Percentiles rank a stretch among this genome's conserved stretches.
These are phyloP conservation scores for Centrocercus urophasianus DNA, from an alignment of 2,113 vertebrate species.

Conservation along the genomic window DNA sequence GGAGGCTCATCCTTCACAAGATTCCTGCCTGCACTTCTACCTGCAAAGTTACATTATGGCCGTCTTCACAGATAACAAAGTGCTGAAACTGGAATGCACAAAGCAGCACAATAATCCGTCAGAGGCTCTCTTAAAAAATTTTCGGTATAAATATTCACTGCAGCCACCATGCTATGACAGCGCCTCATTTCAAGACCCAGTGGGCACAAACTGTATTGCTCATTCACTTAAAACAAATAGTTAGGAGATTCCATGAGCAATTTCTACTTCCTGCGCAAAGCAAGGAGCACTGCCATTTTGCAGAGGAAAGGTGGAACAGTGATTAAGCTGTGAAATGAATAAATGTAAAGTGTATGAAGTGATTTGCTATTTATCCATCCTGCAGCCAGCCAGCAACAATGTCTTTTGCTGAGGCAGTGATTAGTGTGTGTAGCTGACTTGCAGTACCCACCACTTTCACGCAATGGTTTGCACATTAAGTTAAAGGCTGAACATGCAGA, in stretches of 20 bases:
- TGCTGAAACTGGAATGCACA: not conserved
- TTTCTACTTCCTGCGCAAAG: conserved; percentile 70
- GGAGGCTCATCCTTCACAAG: conserved; percentile 24
- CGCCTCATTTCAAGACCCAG: conserved; percentile 65
- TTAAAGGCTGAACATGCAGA: conserved; percentile 36
- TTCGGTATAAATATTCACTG: conserved; percentile 28
- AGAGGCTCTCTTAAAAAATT: not conserved
- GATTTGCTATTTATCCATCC: conserved; percentile 74
- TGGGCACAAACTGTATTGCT: conserved; percentile 50
- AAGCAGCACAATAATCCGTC: not conserved
- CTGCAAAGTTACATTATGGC: conserved; percentile 6
- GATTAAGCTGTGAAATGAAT: conserved; percentile 74
- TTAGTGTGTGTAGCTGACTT: conserved; percentile 66
- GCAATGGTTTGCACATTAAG: conserved; percentile 15
- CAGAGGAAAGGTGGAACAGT: conserved; percentile 67
- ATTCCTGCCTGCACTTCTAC: conserved; percentile 5
- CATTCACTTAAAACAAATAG: conserved; percentile 74
- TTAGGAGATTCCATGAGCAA: conserved; percentile 54
- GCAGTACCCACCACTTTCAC: conserved; percentile 54
- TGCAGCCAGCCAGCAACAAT: conserved; percentile 66
- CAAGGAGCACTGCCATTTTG: conserved; percentile 48
- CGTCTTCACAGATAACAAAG: conserved; percentile 10
- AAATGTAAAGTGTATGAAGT: conserved; percentile 62
- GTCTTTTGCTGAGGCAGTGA: conserved; percentile 65
- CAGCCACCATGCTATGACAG: conserved; percentile 27